These are phyloP conservation scores for Tetramorium simillimum DNA, from an alignment of 1,140 invertebrate species.

Conservation along the genomic window DNA sequence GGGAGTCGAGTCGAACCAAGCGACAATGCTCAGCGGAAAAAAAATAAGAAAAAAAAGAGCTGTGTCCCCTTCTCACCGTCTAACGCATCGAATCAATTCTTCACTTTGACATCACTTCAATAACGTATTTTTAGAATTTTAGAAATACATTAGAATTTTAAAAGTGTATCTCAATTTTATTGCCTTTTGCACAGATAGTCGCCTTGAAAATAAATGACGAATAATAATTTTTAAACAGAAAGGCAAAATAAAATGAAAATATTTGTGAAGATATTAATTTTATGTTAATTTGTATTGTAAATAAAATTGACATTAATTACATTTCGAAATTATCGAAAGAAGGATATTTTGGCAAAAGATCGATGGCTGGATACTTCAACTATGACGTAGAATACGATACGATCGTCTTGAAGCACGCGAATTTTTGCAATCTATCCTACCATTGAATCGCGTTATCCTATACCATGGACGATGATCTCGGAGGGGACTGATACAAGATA, in stretches of 20 bases:
- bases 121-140: neutral
- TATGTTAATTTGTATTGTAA: neutral
- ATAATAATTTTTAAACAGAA: neutral
- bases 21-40: constrained; percentile 79
- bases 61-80: neutral
- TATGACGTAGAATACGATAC: constrained; percentile 60
- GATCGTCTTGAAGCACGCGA: constrained; percentile 58
- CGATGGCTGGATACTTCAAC: constrained; percentile 11
- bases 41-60: constrained; percentile 65
- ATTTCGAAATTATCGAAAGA: neutral
- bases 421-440: constrained; percentile 70
- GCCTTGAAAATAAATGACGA: neutral
- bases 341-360: neutral
- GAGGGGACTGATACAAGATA: constrained; percentile 65
- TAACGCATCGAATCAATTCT: constrained; percentile 40
- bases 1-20: constrained; percentile 80
- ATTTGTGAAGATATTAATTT: neutral
- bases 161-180: neutral
- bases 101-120: neutral
- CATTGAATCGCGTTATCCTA: constrained; percentile 71
- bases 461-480: constrained; percentile 63
- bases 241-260: neutral
- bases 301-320: neutral
- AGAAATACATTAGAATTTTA: neutral
- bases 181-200: neutral